phyloP scores from a whole-genome alignment of 2,888 invertebrate genomes.

The Deroplatys truncata region DNA sequence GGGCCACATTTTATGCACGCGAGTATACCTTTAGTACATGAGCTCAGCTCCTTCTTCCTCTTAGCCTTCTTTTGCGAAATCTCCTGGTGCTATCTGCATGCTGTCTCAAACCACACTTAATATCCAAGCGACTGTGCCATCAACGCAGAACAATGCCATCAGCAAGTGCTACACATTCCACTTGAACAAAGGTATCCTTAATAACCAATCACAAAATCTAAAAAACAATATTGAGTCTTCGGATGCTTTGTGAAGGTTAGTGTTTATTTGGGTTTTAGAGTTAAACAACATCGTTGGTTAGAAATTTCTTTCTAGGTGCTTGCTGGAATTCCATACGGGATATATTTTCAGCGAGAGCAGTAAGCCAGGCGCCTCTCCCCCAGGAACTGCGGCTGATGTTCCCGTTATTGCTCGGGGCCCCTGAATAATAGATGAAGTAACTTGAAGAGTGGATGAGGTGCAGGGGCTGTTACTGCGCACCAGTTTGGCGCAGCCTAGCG shows the following conservation, averaged over 20 bases:
- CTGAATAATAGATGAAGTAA: slow-evolving; percentile 2
- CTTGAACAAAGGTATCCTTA: too few species aligned
- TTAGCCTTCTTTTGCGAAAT: too few species aligned
- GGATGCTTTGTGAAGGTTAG: background rate
- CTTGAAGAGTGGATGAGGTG: slow-evolving; percentile 15
- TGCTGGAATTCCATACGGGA: background rate
- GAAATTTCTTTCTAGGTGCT: background rate
- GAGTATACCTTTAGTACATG: too few species aligned
- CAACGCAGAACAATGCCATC: too few species aligned
- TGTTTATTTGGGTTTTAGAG: background rate
- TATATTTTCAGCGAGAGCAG: background rate
- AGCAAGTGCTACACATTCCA: too few species aligned
- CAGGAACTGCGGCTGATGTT: slow-evolving; percentile 10
- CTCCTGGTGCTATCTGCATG: too few species aligned
- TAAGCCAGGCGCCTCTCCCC: background rate
- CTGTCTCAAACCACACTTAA: too few species aligned
- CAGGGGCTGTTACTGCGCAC: background rate
- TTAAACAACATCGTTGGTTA: background rate
- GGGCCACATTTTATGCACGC: too few species aligned
- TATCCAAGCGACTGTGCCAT: too few species aligned
- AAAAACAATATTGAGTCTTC: background rate
- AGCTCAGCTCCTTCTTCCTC: too few species aligned
- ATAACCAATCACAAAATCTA: too few species aligned
- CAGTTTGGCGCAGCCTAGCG: background rate
- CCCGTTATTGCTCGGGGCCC: background rate